Evolutionary conservation across 2,113 vertebrate genomes (phyloP).

Genomic region (Plecotus auritus): DNA sequence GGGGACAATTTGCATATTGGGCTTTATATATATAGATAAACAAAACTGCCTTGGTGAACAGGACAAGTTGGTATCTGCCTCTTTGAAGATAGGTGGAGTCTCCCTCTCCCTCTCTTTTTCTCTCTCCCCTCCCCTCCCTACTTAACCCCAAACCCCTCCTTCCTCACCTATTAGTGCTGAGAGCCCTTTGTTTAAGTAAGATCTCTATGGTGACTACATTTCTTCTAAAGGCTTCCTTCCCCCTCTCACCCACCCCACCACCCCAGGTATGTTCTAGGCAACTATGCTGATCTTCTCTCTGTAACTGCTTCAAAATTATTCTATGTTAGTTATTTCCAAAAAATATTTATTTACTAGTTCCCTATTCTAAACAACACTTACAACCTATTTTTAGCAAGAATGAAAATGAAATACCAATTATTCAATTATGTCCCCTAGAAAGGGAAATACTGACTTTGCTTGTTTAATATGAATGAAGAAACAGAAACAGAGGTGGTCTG

Average conservation of each 20-base stretch:
- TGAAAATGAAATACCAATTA: neutral
- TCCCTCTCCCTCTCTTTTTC: neutral
- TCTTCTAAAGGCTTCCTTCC: neutral
- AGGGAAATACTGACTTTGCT: neutral
- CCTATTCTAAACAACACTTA: conserved; percentile 16
- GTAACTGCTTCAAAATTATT: neutral
- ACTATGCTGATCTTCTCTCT: neutral
- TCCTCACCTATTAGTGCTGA: neutral
- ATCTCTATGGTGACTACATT: neutral
- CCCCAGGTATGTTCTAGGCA: neutral
- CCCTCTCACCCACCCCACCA: neutral
- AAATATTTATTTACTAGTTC: neutral
- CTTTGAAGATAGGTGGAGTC: neutral
- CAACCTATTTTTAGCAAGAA: neutral
- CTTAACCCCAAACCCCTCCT: neutral
- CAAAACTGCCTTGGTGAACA: neutral
- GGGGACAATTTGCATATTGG: too few relatives aligned
- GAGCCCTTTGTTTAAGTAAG: neutral
- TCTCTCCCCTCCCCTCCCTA: too few relatives aligned
- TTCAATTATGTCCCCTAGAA: neutral
- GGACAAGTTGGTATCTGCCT: conserved; percentile 4
- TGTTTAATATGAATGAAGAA: neutral
- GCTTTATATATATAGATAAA: neutral
- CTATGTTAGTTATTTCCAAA: neutral
- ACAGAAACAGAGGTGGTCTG: neutral